Evolutionary conservation across 2,113 vertebrate species (phyloP).

Genomic region (Corythornis madagascariensis): DNA sequence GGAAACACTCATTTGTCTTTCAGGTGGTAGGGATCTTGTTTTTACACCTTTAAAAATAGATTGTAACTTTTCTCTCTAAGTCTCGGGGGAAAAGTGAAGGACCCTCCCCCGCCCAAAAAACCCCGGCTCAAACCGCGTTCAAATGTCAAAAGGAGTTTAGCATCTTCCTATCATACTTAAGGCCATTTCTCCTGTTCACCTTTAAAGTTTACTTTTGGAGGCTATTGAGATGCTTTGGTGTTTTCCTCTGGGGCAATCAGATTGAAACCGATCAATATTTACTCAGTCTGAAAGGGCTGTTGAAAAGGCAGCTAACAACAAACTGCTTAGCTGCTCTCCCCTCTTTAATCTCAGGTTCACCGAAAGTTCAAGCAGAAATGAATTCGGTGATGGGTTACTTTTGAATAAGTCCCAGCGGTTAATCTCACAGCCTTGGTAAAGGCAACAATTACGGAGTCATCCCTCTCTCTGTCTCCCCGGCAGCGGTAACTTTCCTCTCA

Average conservation of each 20-base stretch:
- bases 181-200: constrained; percentile 69
- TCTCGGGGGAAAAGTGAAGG: neutral
- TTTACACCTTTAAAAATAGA: neutral
- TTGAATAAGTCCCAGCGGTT: constrained; percentile 83
- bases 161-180: constrained; percentile 48
- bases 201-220: constrained; percentile 84
- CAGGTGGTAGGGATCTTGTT: neutral
- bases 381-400: constrained; percentile 84
- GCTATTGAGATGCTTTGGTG: constrained; percentile 77
- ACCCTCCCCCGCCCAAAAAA: neutral
- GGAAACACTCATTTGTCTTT: neutral
- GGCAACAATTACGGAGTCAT: constrained; percentile 78
- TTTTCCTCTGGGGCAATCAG: constrained; percentile 86
- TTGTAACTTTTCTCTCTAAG: neutral
- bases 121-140: neutral
- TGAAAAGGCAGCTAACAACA: constrained; percentile 88
- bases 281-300: constrained; percentile 88
- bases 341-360: constrained; percentile 89
- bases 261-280: constrained; percentile 89
- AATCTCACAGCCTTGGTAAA: constrained; percentile 78
- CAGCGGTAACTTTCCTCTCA: constrained; percentile 60
- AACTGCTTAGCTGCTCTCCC: constrained; percentile 84
- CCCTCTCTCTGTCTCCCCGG: constrained; percentile 7
- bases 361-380: constrained; percentile 87
- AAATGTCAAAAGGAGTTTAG: constrained; percentile 16